These are phyloP conservation scores for Hyles vespertilio DNA, from an alignment of 1,140 invertebrate genomes.

Conservation along the genomic window DNA sequence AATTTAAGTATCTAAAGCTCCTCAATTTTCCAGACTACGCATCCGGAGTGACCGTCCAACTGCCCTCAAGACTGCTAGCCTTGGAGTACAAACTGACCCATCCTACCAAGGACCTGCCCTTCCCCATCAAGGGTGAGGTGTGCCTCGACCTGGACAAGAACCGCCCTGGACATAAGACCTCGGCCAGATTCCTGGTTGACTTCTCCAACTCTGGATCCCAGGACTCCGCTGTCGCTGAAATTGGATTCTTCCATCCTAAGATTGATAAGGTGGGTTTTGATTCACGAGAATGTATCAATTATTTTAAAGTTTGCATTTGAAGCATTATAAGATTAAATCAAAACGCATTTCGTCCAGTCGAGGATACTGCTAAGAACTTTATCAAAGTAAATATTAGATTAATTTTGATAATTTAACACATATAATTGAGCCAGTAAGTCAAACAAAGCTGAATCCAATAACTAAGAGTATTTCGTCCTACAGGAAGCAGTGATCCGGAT, in stretches of 20 bases:
- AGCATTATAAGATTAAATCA: no score
- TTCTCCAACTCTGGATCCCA: conserved; percentile 37
- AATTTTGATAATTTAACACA: no score
- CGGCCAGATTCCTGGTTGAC: conserved; percentile 69
- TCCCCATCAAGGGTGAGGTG: conserved; percentile 65
- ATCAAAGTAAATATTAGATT: no score
- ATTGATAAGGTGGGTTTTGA: conserved; percentile 76
- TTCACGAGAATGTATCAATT: background rate
- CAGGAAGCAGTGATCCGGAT: conserved; percentile 54
- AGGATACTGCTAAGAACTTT: no score
- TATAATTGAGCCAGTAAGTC: no score
- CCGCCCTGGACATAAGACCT: conserved; percentile 80
- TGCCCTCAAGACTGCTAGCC: conserved; percentile 81
- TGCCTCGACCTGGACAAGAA: conserved; percentile 83
- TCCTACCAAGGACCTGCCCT: conserved; percentile 49
- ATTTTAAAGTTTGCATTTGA: no score
- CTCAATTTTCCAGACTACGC: conserved; percentile 43
- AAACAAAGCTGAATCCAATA: no score
- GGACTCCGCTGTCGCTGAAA: conserved; percentile 74
- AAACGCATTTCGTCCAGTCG: no score
- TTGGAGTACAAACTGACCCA: conserved; percentile 72
- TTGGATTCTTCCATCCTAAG: conserved; percentile 80
- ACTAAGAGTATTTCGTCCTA: conserved; percentile 6
- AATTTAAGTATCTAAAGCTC: background rate
- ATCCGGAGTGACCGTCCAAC: conserved; percentile 76